Conservation (phyloP, 2,113 vertebrate genomes). For the Onychorhynchus coronatus region DNA sequence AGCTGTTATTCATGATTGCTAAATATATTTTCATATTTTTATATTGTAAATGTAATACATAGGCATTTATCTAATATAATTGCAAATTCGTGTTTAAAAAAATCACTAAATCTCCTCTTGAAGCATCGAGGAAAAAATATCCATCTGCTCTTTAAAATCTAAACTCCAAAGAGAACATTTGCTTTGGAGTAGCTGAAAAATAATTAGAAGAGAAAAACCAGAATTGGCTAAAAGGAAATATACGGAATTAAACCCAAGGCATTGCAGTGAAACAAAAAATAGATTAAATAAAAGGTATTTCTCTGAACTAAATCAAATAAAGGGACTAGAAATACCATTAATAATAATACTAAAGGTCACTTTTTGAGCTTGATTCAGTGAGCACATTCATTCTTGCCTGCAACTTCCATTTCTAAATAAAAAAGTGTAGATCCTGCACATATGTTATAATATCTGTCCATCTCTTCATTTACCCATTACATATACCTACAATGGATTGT, state of each 20-base stretch:
- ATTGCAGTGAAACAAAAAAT: neutral
- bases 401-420: neutral
- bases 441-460: neutral
- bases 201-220: neutral
- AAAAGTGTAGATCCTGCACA: neutral
- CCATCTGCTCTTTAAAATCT: conserved; percentile 10
- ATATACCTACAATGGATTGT: neutral
- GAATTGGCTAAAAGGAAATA: neutral
- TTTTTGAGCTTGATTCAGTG: neutral
- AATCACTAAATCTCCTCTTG: neutral
- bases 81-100: neutral
- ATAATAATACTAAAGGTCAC: neutral
- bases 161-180: conserved; percentile 20
- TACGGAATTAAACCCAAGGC: neutral
- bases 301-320: neutral
- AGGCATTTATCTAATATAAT: neutral
- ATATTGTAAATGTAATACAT: neutral
- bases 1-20: neutral
- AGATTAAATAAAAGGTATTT: neutral
- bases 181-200: conserved; percentile 6
- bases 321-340: neutral
- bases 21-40: neutral
- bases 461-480: neutral
- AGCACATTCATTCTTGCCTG: neutral
- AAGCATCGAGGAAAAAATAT: neutral